Evolutionary conservation across 2,888 invertebrate genomes (phyloP).

Genomic region (Helobdella robusta): DNA sequence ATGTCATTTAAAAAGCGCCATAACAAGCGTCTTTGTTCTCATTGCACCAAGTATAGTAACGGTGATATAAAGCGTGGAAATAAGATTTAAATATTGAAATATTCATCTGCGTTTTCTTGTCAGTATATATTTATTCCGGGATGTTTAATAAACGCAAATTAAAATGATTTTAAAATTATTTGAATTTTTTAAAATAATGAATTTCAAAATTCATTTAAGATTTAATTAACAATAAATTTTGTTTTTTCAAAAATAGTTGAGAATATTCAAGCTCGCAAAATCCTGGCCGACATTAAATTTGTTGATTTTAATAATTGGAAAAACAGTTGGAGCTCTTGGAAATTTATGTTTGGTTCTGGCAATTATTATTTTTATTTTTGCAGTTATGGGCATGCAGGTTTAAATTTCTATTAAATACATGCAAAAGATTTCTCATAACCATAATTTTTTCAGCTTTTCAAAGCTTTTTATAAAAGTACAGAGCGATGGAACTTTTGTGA

Average conservation of each 20-base stretch:
- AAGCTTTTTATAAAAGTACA: conserved; percentile 66
- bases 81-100: no score
- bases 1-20: no score
- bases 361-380: conserved; percentile 98
- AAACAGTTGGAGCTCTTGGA: conserved; percentile 88
- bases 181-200: no score
- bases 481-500: conserved; percentile 87
- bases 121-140: no score
- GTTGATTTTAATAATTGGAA: conserved; percentile 94
- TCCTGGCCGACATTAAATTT: conserved; percentile 97
- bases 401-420: neutral
- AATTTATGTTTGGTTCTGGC: conserved; percentile 94
- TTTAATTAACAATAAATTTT: no score
- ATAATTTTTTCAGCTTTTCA: conserved; percentile 66
- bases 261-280: conserved; percentile 97
- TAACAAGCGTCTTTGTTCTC: no score
- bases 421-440: neutral
- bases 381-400: conserved; percentile 98
- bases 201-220: no score
- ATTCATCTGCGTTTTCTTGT: no score
- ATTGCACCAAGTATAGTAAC: no score
- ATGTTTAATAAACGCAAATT: no score
- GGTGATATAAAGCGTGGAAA: no score
- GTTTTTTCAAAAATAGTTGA: conserved; percentile 66
- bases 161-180: no score